Percentiles rank a stretch among this genome's conserved stretches.
These are phyloP conservation scores for Mungos mungo DNA, from an alignment of 2,113 vertebrate genomes.

Conservation along the genomic window DNA sequence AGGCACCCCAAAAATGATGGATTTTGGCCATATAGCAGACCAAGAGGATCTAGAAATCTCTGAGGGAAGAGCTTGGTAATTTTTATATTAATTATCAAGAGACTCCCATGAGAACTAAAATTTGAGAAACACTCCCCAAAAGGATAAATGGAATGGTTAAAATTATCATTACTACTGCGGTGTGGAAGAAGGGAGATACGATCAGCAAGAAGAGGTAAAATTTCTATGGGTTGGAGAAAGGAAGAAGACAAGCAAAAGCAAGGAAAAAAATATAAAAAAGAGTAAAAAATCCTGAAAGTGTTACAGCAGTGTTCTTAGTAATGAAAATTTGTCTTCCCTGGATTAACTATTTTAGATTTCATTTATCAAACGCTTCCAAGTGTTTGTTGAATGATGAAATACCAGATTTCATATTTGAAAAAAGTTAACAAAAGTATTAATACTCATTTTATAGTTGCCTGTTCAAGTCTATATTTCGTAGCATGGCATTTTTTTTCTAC, in stretches of 20 bases:
- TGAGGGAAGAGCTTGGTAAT: neutral
- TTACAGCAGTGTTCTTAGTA: neutral
- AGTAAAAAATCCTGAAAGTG: neutral
- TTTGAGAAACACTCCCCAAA: neutral
- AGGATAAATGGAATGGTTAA: neutral
- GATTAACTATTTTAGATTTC: neutral
- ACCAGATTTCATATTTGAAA: neutral
- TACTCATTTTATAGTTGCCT: neutral
- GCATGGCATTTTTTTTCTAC: neutral
- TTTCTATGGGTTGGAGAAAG: neutral
- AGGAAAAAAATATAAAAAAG: neutral
- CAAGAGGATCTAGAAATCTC: neutral
- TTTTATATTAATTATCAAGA: neutral
- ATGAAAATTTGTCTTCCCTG: neutral
- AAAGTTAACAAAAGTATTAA: neutral
- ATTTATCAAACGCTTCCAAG: neutral
- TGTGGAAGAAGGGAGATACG: neutral
- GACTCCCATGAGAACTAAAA: neutral
- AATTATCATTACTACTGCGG: neutral
- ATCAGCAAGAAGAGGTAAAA: neutral
- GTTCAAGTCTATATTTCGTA: neutral
- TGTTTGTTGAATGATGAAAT: neutral
- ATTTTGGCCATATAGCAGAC: neutral
- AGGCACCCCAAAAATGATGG: too few species aligned
- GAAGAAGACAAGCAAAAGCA: neutral